Percentiles rank a stretch among this genome's conserved stretches.
phyloP scores from a whole-genome alignment of 2,113 vertebrate species.

The Anguilla japonica region DNA sequence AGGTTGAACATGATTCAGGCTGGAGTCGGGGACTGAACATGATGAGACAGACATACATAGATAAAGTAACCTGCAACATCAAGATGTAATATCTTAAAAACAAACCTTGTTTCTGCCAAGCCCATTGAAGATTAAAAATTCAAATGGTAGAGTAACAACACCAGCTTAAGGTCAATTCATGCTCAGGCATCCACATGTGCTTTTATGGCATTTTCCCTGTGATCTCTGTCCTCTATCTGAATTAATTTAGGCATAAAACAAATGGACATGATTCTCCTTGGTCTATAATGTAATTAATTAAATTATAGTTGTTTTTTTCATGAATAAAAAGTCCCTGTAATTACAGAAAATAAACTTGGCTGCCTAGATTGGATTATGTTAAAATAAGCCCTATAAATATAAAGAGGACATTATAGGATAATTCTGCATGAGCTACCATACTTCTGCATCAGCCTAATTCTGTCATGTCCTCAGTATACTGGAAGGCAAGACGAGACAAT shows the following conservation, averaged over 20 bases:
- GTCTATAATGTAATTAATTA: neutral
- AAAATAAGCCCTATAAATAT: neutral
- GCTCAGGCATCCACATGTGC: neutral
- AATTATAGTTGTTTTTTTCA: too few species aligned
- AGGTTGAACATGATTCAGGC: slow-evolving; percentile 3
- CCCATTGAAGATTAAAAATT: neutral
- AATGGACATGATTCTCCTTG: neutral
- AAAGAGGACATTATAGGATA: neutral
- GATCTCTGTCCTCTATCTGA: neutral
- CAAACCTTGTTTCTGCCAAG: neutral
- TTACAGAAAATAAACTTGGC: neutral
- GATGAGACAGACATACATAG: neutral
- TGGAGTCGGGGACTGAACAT: neutral
- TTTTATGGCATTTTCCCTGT: neutral
- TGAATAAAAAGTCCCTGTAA: neutral
- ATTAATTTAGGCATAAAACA: slow-evolving; percentile 14
- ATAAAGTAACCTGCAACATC: neutral
- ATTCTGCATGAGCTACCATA: neutral
- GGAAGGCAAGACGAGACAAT: neutral
- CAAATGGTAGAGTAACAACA: neutral
- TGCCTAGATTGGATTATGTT: neutral
- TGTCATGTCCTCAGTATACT: neutral
- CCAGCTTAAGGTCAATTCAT: neutral
- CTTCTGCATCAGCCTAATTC: neutral
- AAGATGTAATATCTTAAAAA: neutral